Base-by-base conservation (phyloP, 2,113 vertebrate genomes). In the Clinocottus analis region DNA sequence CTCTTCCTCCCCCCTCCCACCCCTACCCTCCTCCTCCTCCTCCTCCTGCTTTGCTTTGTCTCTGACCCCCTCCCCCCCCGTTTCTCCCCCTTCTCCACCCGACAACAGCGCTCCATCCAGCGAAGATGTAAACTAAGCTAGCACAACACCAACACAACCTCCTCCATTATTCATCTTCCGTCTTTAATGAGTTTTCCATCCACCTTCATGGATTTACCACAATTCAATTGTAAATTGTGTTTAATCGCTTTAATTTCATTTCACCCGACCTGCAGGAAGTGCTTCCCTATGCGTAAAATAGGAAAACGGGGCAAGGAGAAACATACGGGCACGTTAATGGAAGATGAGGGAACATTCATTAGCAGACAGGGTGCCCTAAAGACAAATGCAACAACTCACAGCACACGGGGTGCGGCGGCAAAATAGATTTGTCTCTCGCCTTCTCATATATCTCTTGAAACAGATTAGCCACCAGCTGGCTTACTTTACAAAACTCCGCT, bases 111-210 rank as follows among this genome's bases (percentile, higher is more conserved):
- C 67, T 73, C 67, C 75, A 63, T 79, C 80, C 78, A 83, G 72
- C 35, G 62, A 90, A 93, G 93, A 91, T 93, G 94, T 93, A 95
- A 94, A 90, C 91, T 71, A 87, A 94, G 88, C 93, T 91, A 79
- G 85, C 89, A 70, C 87, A 86, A 89, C 83, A 88, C 86, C 84
- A 85, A 85, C 90, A 83, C 73, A 49, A 84, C 84, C 89, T 93
- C 84, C 81, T 94, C 45, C 89, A 95, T 95, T 94, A 95, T 95
- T 93, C 87, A 95, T 92, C 85, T 63, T 33, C 59, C 70, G 27
- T 35, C 84, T 86, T 93, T 94, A 94, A 95, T 95, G 93, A 94
- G 90, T 94, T 95, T 94, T 94, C 94, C 94, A 91, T 94, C 85
- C 88, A 90, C 87, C 91, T 91, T 78, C 84, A 79, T 89, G 86